Evolutionary conservation across 2,888 invertebrate species (phyloP).

Genomic region (Cremastinae sp.): DNA sequence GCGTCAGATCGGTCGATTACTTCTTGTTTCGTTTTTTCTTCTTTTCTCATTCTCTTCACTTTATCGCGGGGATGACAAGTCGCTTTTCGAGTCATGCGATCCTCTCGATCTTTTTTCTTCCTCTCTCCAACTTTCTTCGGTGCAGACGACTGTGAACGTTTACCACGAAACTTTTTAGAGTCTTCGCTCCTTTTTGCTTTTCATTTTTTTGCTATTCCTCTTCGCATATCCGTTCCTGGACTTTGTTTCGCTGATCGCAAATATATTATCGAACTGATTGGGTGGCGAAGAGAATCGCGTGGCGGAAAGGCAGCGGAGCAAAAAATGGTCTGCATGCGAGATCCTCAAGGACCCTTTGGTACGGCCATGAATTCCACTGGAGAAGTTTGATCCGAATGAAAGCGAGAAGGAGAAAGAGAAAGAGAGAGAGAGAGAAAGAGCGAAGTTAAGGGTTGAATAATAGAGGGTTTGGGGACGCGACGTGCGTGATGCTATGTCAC

Average conservation of each 20-base stretch:
- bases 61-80: no score
- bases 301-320: conserved; percentile 52
- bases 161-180: neutral
- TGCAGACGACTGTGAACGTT: conserved; percentile 1
- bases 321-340: conserved; percentile 74
- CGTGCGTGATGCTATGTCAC: conserved; percentile 72
- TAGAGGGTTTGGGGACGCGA: conserved; percentile 49
- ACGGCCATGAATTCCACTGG: conserved; percentile 53
- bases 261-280: conserved; percentile 67
- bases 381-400: conserved; percentile 38
- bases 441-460: conserved; percentile 45
- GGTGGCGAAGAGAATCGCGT: conserved; percentile 22
- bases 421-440: conserved; percentile 48
- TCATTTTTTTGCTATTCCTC: conserved; percentile 13
- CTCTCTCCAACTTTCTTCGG: neutral
- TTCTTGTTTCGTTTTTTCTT: neutral
- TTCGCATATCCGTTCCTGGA: conserved; percentile 18
- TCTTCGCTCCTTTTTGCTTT: neutral
- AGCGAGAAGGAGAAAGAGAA: neutral
- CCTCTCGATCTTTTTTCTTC: neutral
- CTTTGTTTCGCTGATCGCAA: conserved; percentile 64
- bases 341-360: conserved; percentile 56
- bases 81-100: neutral
- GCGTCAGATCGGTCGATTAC: conserved; percentile 19
- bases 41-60: neutral